A percentile compares a stretch with the other conserved stretches of the same genome.
Conservation (phyloP, 2,888 invertebrate genomes). For the Coremacera marginata region DNA sequence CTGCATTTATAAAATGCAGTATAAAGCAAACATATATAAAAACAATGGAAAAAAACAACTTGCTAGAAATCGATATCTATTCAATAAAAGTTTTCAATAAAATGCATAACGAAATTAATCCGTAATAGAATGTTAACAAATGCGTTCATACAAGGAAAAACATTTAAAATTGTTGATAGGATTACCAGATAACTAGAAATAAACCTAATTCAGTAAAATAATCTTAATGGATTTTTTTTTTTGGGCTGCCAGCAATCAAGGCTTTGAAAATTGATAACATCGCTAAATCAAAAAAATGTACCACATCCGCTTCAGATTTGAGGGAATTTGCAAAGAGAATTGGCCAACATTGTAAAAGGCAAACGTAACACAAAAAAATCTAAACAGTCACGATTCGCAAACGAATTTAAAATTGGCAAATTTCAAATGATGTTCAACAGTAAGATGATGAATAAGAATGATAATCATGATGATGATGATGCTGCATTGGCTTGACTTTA, state of each 20-base stretch:
- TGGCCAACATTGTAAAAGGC: neutral
- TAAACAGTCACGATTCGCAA: slow-evolving; percentile 14
- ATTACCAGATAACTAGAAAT: slow-evolving; percentile 44
- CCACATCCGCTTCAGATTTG: slow-evolving; percentile 12
- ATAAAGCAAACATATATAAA: neutral
- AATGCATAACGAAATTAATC: neutral
- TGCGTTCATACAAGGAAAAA: neutral
- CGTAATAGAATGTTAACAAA: neutral
- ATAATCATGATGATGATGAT: neutral
- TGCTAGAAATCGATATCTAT: neutral
- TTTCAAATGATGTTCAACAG: neutral
- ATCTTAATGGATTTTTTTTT: slow-evolving; percentile 38
- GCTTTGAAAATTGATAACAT: slow-evolving; percentile 13
- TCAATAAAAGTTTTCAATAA: neutral
- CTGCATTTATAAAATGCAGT: neutral
- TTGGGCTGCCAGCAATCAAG: neutral
- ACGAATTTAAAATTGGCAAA: slow-evolving; percentile 24
- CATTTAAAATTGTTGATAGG: slow-evolving; percentile 23
- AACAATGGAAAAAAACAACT: neutral
- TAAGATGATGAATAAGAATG: neutral
- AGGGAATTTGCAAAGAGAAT: neutral
- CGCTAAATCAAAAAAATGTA: neutral
- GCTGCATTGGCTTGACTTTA: neutral
- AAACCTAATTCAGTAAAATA: slow-evolving; percentile 37
- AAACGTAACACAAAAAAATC: neutral